Evolutionary conservation across 2,888 invertebrate species (phyloP).

Genomic region (Unio pictorum): DNA sequence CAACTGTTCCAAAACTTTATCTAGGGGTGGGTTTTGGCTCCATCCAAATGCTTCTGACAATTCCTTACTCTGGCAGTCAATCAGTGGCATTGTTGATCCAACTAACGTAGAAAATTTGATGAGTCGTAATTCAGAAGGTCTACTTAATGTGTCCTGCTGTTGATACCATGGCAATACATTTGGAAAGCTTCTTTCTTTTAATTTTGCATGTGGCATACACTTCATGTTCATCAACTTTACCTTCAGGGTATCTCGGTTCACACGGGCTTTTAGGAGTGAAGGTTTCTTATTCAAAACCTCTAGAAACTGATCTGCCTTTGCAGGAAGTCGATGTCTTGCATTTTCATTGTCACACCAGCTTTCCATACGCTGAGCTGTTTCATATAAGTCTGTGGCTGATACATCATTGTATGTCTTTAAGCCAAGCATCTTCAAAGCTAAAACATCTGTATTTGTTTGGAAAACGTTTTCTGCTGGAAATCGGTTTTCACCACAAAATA

Average conservation of each 20-base stretch:
- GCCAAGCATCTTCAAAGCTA: slow-evolving; percentile 8
- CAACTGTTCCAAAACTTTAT: slow-evolving; percentile 11
- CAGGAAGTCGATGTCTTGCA: too few species aligned
- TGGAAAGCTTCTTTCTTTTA: not conserved
- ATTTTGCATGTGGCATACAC: slow-evolving; percentile 4
- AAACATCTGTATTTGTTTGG: not conserved
- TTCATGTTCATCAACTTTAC: slow-evolving; percentile 1
- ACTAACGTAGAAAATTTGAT: too few species aligned
- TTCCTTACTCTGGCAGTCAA: not conserved
- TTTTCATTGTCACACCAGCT: not conserved
- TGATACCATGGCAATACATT: slow-evolving; percentile 10
- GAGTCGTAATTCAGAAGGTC: too few species aligned
- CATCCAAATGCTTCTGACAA: slow-evolving; percentile 3
- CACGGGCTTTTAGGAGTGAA: too few species aligned
- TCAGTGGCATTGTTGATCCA: too few species aligned
- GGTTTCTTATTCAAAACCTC: too few species aligned
- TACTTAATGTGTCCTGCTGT: too few species aligned
- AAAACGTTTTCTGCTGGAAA: slow-evolving; percentile 15
- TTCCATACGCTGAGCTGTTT: slow-evolving; percentile 8
- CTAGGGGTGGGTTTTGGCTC: slow-evolving; percentile 2
- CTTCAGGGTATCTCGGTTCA: too few species aligned
- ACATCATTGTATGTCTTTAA: slow-evolving; percentile 13
- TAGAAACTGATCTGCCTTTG: too few species aligned
- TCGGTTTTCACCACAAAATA: slow-evolving; percentile 7
- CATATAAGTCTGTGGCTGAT: slow-evolving; percentile 9